These are phyloP conservation scores for Helicorthomorpha holstii DNA, from an alignment of 1,140 invertebrate species.

Conservation along the genomic window DNA sequence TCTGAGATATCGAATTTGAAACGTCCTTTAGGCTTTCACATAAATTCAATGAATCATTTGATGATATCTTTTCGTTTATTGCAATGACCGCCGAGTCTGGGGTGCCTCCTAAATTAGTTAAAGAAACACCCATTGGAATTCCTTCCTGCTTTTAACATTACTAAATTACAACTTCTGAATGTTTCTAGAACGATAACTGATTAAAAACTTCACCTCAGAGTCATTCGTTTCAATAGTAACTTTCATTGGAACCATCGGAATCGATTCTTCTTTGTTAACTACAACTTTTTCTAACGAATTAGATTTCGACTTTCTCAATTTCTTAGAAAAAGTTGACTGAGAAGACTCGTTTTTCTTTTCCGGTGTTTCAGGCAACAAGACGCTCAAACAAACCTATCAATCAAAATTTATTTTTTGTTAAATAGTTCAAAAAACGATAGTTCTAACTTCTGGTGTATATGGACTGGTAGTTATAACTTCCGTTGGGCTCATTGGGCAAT, in stretches of 20 bases:
- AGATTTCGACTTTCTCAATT: not conserved
- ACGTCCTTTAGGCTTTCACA: too few relatives aligned
- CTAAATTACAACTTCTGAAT: too few relatives aligned
- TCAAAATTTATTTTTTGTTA: not conserved
- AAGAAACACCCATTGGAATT: too few relatives aligned
- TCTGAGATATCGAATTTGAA: too few relatives aligned
- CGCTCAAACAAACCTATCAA: not conserved
- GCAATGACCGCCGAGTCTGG: too few relatives aligned
- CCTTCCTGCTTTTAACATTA: too few relatives aligned
- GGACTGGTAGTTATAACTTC: not conserved
- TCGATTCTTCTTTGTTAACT: not conserved
- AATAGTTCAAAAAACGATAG: not conserved
- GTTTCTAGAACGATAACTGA: too few relatives aligned
- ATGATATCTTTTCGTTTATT: too few relatives aligned
- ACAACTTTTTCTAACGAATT: not conserved
- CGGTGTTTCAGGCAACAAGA: not conserved
- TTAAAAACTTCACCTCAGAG: too few relatives aligned
- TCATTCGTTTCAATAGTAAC: too few relatives aligned
- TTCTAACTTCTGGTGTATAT: not conserved
- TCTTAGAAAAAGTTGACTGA: not conserved
- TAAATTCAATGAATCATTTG: too few relatives aligned
- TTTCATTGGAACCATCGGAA: not conserved
- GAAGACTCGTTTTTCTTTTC: not conserved
- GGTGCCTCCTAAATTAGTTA: too few relatives aligned
- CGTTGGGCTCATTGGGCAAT: slow-evolving; percentile 1